These are phyloP conservation scores for Hemibagrus guttatus DNA, from an alignment of 2,797 vertebrate species.

Conservation along the genomic window DNA sequence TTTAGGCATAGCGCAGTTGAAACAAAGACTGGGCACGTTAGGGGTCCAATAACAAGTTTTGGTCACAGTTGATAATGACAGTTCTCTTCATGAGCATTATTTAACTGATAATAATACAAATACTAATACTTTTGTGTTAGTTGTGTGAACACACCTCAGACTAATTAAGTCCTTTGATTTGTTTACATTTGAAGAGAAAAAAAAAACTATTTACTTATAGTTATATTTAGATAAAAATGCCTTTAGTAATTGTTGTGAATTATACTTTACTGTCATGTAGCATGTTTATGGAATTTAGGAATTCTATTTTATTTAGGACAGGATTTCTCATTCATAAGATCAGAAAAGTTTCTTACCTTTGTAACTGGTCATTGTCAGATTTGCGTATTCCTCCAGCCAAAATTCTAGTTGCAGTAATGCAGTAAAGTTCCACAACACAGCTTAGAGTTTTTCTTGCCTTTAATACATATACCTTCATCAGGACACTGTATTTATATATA, in stretches of 20 bases:
- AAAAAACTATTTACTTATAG: background rate
- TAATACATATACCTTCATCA: constrained; percentile 42
- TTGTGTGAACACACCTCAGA: background rate
- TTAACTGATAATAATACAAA: background rate
- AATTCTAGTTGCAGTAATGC: constrained; percentile 1
- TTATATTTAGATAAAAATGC: background rate
- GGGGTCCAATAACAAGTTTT: background rate
- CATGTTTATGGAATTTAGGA: background rate
- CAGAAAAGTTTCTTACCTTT: constrained; percentile 46
- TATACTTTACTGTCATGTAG: background rate
- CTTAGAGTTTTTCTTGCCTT: constrained; percentile 7
- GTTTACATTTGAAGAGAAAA: background rate
- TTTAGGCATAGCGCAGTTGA: background rate
- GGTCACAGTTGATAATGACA: background rate
- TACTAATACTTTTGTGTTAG: background rate
- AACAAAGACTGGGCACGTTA: background rate
- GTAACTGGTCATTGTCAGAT: constrained; percentile 45
- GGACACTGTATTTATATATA: constrained; percentile 68
- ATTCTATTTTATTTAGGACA: background rate
- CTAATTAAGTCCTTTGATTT: background rate
- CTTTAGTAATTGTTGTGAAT: background rate
- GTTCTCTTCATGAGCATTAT: background rate
- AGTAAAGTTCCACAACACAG: constrained; percentile 28
- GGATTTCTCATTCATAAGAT: background rate
- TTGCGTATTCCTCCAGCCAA: constrained; percentile 10